Conservation (phyloP, 2,113 vertebrate species). For the Brienomyrus brachyistius region DNA sequence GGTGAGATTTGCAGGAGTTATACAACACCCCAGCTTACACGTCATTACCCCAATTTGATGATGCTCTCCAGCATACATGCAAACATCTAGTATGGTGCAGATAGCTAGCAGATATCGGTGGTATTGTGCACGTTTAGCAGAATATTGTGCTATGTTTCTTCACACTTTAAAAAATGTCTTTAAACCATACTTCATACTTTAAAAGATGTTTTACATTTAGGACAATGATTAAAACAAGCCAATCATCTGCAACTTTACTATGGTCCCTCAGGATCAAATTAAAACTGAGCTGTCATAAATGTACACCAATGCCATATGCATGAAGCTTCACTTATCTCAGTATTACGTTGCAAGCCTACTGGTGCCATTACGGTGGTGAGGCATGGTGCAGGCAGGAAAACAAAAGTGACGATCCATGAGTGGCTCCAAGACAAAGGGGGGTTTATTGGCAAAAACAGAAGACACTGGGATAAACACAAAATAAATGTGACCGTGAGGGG, state of each 20-base stretch:
- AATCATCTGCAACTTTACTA: background rate
- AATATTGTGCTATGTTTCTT: background rate
- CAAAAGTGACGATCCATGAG: no score
- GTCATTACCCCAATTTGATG: background rate
- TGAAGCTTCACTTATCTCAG: background rate
- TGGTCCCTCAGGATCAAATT: background rate
- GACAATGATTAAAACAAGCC: background rate
- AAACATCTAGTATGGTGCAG: background rate
- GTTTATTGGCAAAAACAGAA: no score
- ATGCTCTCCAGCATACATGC: background rate
- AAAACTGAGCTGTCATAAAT: background rate
- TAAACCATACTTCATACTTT: background rate
- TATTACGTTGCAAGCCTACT: no score
- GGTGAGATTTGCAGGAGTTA: constrained; percentile 28
- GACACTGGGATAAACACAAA: no score
- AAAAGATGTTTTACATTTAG: background rate
- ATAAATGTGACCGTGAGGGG: no score
- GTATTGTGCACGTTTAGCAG: background rate
- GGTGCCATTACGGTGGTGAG: no score
- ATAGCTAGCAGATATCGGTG: no score
- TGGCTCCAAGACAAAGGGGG: no score
- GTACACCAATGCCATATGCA: background rate
- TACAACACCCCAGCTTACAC: background rate
- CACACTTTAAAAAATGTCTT: background rate
- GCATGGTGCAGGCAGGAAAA: no score